Base-by-base conservation (phyloP, 2,113 vertebrate species). In the Sebastes fasciatus region DNA sequence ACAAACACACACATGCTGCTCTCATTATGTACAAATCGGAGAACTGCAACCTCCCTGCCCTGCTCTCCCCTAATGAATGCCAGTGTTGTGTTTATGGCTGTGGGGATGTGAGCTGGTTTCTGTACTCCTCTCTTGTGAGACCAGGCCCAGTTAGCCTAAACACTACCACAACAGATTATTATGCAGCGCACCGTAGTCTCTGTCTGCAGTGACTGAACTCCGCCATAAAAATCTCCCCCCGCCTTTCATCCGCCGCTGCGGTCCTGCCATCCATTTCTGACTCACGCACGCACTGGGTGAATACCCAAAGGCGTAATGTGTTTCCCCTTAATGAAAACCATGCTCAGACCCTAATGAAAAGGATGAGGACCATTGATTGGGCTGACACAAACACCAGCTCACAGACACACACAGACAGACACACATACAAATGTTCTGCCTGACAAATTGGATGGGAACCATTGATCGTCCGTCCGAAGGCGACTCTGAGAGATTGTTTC, bases 311-410 rank as follows among this genome's bases (percentile, higher is more conserved):
- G 93, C 88, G 17, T 85, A 85, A 92, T 87, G 89, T 86, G 84
- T 91, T 91, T 88, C 88, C 89, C 86, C 60, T 70, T 93, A 92
- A 94, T 95, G 90, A 92, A 92, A 93, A 90, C 71, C 92, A 90
- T 90, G 91, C 90, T 84, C 80, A 74, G 86, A 79, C 81, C 79
- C 74, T 93, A 93, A 94, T 93, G 91, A 90, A 93, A 92, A 92
- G 91, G 92, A 92, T 93, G 86, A 92, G 79, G 78, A 80, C 17
- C 86, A 93, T 91, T 92, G 91, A 94, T 92, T 91, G 74, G 79
- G 66, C 77, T 58, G 82, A 93, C 83, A 88, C 83, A 89, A 90
- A 84, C 82, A 87, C 83, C 61, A 74, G 77, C 74, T 62, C 75
- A 65, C 63, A 82, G 12, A 74, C 76, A 79, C 69, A 73, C 64